Conservation (phyloP, 1,140 invertebrate species). For the Tetragonula clypearis region DNA sequence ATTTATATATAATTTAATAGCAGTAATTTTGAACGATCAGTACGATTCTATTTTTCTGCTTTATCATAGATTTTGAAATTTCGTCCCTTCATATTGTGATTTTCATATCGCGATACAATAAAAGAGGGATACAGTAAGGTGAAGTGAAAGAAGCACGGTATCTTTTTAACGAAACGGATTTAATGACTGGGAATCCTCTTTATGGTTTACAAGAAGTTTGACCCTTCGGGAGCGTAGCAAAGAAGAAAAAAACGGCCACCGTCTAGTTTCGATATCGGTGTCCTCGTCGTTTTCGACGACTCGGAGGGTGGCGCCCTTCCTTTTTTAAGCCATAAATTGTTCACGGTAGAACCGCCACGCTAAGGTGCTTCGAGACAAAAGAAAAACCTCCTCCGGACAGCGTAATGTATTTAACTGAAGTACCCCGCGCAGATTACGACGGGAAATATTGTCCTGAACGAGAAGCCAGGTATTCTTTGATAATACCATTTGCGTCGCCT, state of each 20-base stretch:
- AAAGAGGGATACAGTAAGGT: background rate
- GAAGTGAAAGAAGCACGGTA: constrained; percentile 46
- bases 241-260: constrained; percentile 47
- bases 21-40: no score
- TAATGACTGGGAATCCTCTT: constrained; percentile 82
- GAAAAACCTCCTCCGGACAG: constrained; percentile 74
- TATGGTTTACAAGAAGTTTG: constrained; percentile 82
- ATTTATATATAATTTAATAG: no score
- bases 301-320: constrained; percentile 56
- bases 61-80: background rate
- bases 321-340: constrained; percentile 78
- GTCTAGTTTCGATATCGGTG: constrained; percentile 70
- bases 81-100: background rate
- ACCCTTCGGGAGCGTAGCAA: constrained; percentile 69
- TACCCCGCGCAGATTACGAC: constrained; percentile 75
- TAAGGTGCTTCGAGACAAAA: constrained; percentile 78
- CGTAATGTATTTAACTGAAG: constrained; percentile 80
- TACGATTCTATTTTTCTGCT: background rate
- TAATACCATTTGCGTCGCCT: constrained; percentile 28
- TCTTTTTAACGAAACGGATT: constrained; percentile 75
- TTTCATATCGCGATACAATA: background rate
- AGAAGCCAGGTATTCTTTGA: constrained; percentile 46
- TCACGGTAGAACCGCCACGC: constrained; percentile 69
- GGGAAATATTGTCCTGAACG: constrained; percentile 75
- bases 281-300: constrained; percentile 62